Evolutionary conservation across 2,113 vertebrate genomes (phyloP).

Genomic region (Crotalus viridis): DNA sequence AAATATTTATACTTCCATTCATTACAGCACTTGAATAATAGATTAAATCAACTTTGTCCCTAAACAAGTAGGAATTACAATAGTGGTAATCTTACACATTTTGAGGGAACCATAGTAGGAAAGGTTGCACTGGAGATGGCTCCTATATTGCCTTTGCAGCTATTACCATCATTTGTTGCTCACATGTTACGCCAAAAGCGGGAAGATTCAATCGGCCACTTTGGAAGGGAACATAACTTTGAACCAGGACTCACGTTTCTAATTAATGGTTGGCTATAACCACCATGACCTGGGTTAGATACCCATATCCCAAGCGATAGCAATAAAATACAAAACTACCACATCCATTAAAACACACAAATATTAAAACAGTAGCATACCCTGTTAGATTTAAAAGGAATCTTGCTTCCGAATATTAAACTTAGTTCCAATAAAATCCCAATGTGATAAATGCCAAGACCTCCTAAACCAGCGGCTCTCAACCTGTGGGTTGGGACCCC

Average conservation of each 20-base stretch:
- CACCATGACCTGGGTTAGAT: neutral
- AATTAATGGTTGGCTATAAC: neutral
- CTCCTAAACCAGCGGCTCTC: no score
- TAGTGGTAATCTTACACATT: neutral
- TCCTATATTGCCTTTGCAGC: neutral
- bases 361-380: neutral
- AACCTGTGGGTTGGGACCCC: no score
- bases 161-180: neutral
- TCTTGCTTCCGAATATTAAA: neutral
- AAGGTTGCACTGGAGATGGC: neutral
- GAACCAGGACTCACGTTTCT: neutral
- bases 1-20: neutral
- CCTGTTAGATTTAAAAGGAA: neutral
- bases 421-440: neutral
- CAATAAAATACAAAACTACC: neutral
- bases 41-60: neutral
- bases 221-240: neutral
- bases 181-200: neutral
- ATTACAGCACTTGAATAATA: neutral
- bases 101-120: neutral
- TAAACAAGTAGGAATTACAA: neutral
- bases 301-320: neutral
- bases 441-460: neutral
- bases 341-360: neutral
- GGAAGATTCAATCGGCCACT: neutral